Base-by-base conservation (phyloP, 1,140 invertebrate species). In the Zeugodacus cucurbitae region DNA sequence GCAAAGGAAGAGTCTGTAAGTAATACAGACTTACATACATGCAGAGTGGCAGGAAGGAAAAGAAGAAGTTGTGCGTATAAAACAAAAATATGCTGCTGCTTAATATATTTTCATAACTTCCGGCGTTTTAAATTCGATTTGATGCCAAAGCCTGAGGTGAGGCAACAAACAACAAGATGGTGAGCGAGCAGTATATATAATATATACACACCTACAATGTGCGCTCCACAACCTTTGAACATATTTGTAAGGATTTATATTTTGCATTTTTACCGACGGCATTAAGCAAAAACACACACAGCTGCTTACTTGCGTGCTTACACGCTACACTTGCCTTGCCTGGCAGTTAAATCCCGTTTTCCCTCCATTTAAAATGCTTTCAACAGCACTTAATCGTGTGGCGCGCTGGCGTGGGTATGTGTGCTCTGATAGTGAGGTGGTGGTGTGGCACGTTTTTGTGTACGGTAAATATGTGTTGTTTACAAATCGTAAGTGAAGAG, bases 111-210 rank as follows among this genome's bases (percentile, higher is more conserved):
- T 74, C 67, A 74, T 74, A 37, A 74, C 67, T 74, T 74, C 67
- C 67, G 67, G 67, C 67, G 34, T 74, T 74, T 74, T 74, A 41
- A 74, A 74, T 32, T 74, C 67, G 67, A 74, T 74, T 74, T 74
- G 20, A 32, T 37, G 37, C 67, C 32, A 74, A 20, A 20, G 67
- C 67, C 67, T 37, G 67, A 62, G 58, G 58, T 26, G 58, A 62
- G 48, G 48, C 2, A 26, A 62, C n/a, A 62, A 62, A 0, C 57
- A 58, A 26, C 58, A n/a, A n/a, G n/a, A 3, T 2, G 6, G 6
- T 2, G 10, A 5, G n/a, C 22, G 8, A 22, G 7, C 22, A 59
- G 3, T 57, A 57, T 2, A 54, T 20, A 4, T 54, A 4, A 11
- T 54, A 17, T 57, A 20, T 11, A 57, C 11, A 57, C 11, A 57